Percentiles rank a stretch among this genome's conserved stretches.
phyloP scores from a whole-genome alignment of 2,888 invertebrate species.

The Chalcosyrphus nemorum region DNA sequence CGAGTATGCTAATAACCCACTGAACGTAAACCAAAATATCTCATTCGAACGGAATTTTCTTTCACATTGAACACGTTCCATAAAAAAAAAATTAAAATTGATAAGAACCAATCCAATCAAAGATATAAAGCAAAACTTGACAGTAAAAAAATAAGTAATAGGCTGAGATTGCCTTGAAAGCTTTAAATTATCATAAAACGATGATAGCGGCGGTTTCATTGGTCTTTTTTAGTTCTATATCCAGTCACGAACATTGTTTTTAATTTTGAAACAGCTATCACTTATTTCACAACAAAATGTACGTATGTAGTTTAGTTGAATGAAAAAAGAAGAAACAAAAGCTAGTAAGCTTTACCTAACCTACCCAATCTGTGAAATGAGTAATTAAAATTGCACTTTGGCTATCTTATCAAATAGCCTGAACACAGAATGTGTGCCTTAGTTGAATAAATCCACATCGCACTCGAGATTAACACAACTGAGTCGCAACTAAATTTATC shows the following conservation, averaged over 20 bases:
- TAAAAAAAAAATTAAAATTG: background rate
- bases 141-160: no score
- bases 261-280: background rate
- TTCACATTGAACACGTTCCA: background rate
- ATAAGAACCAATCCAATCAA: background rate
- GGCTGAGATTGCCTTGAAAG: background rate
- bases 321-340: no score
- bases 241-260: background rate
- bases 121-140: background rate
- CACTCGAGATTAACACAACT: background rate
- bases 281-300: background rate
- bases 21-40: background rate
- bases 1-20: background rate
- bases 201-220: background rate
- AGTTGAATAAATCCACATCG: constrained; percentile 8
- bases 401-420: constrained; percentile 26
- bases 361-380: background rate
- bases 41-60: background rate
- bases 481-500: background rate
- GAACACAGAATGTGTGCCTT: background rate
- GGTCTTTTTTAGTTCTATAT: background rate
- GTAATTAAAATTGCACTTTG: constrained; percentile 5
- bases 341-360: background rate
- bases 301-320: no score
- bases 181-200: background rate